These are phyloP conservation scores for Rana temporaria DNA, from an alignment of 2,113 vertebrate genomes.

Conservation along the genomic window DNA sequence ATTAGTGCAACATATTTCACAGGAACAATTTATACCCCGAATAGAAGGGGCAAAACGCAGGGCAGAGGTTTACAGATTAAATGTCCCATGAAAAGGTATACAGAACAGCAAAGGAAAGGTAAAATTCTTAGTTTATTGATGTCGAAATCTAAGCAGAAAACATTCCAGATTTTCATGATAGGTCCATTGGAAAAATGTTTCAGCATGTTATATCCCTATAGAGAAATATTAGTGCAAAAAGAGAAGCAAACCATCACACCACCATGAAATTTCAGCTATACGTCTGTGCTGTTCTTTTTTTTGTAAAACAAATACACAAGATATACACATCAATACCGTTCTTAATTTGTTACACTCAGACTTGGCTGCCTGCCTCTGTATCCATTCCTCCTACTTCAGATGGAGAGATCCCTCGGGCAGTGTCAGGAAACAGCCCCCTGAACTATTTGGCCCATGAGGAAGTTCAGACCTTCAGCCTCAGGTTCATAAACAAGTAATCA, in stretches of 20 bases:
- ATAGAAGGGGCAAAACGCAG: too few species aligned
- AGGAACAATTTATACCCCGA: too few species aligned
- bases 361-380: conserved; percentile 32
- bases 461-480: conserved; percentile 85
- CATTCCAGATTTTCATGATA: too few species aligned
- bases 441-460: conserved; percentile 80
- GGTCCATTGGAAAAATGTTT: background rate
- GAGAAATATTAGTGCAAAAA: background rate
- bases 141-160: too few species aligned
- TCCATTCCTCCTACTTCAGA: conserved; percentile 29
- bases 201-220: background rate
- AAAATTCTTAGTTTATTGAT: too few species aligned
- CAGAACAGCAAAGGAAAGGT: background rate
- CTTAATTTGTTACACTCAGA: conserved; percentile 18
- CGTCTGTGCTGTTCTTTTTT: background rate
- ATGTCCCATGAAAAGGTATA: background rate
- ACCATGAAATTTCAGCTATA: background rate
- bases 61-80: too few species aligned
- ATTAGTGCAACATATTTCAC: too few species aligned
- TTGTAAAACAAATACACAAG: conserved; percentile 26
- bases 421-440: conserved; percentile 85
- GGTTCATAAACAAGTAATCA: conserved; percentile 87
- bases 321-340: conserved; percentile 24
- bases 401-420: conserved; percentile 66
- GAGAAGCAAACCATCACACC: background rate